Evolutionary conservation across 2,797 vertebrate species (phyloP), one percentile per base, ranked within the genome.

Genomic region (Periparus ater): DNA sequence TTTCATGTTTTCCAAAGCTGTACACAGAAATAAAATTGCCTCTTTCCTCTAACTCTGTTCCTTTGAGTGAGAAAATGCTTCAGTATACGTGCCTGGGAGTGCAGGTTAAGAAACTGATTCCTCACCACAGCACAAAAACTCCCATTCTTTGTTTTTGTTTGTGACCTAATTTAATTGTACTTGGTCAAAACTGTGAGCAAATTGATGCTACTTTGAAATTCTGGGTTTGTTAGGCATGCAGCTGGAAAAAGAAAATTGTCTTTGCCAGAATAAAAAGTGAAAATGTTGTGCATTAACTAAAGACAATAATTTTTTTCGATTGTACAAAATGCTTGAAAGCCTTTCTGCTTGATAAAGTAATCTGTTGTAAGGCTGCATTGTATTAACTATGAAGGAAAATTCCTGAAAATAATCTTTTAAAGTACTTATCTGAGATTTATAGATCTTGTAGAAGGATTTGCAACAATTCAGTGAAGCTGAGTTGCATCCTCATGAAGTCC

Each of bases 1-100:
- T 70, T 94, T 36, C 32, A 42, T 67, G 47, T 44, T 88, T 94
- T 88, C 27, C 61, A 95, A 86, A 95, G 38, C 42, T 92, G 50
- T 83, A 40, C 44, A 83, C 19, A 57, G 61, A 89, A 89, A 47
- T 71, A 88, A 85, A 91, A 85, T 91, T 62, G 22, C 26, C 36
- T 85, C 44, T 93, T 96, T 87, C 60, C 74, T 92, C 50, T 77
- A 51, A 51, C 40, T 74, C n/a, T 73, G 6, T 71, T 85, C 23
- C 32, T 88, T 30, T 67, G 78, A 76, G 48, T 25, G 32, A 80
- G 34, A 18, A 30, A 74, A 79, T 22, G 2, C 32, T 85, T 92
- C 29, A 85, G n/a, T 20, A 68, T 47, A 44, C 13, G 8, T 22
- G 30, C 23, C n/a, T 78, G 34, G 47, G 23, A 40, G 32, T 71